A percentile compares a stretch with the other conserved stretches of the same genome.
Conservation (phyloP, 35 echinoderm and acorn worm species). For the Apostichopus japonicus region DNA sequence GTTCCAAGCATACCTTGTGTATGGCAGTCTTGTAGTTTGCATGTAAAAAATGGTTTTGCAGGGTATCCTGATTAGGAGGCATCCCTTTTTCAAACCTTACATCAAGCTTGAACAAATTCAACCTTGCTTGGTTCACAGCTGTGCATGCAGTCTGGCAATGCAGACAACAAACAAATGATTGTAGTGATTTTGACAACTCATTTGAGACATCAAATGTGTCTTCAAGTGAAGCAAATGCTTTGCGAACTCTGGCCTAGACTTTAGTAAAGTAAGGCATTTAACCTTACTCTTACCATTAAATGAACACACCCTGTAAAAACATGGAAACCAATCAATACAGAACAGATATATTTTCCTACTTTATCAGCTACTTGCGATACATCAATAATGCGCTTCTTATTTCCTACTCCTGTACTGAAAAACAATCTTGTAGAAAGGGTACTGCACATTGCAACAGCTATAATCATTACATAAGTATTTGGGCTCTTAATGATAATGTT, state of each 20-base stretch:
- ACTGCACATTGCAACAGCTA: slow-evolving; percentile 30
- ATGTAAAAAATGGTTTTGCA: slow-evolving; percentile 29
- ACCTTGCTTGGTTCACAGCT: slow-evolving; percentile 53
- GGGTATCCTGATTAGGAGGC: slow-evolving; percentile 34
- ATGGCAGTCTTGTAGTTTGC: slow-evolving; percentile 45
- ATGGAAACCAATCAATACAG: slow-evolving; percentile 54
- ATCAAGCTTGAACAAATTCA: slow-evolving; percentile 34
- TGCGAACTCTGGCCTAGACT: slow-evolving; percentile 13
- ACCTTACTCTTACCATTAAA: slow-evolving; percentile 53
- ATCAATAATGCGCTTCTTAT: slow-evolving; percentile 22
- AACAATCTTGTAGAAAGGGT: slow-evolving; percentile 27
- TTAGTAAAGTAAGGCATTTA: background rate
- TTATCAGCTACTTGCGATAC: slow-evolving; percentile 10
- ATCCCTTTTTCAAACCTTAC: slow-evolving; percentile 23
- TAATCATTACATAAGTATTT: slow-evolving; percentile 47
- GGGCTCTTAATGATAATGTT: slow-evolving; percentile 25
- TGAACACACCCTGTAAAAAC: slow-evolving; percentile 55
- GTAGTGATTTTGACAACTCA: slow-evolving; percentile 27
- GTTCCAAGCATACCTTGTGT: slow-evolving; percentile 34
- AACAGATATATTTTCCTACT: background rate
- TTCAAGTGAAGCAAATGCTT: slow-evolving; percentile 20
- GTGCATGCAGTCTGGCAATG: slow-evolving; percentile 19
- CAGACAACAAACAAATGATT: slow-evolving; percentile 47
- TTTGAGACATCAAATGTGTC: slow-evolving; percentile 34
- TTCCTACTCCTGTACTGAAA: slow-evolving; percentile 36